Base-by-base conservation (phyloP, 2,113 vertebrate species). In the Ifrita kowaldi region DNA sequence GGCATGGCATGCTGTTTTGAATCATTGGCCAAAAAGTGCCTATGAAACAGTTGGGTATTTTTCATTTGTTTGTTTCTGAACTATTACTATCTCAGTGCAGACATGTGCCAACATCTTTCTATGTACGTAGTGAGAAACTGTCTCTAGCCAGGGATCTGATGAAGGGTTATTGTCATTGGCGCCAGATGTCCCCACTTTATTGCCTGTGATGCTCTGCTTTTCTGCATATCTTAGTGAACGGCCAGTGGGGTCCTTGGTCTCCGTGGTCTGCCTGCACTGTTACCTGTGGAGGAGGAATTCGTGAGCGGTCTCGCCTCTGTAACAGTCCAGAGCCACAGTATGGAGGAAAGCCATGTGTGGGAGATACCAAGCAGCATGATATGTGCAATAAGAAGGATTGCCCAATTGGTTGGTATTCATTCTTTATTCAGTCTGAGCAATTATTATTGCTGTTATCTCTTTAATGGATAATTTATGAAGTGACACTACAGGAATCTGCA, bases 211-310 rank as follows among this genome's bases (percentile, higher is more conserved):
- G 65, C 32, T 87, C 17, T 94, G 46, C 32, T 68, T 32, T 94
- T 59, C 39, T 81, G 22, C 37, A 5, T 83, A 6, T 93, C 75
- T 27, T 85, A 99, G 99, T 99, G 26, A 98, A 99, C 10, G 99
- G 99, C 33, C 98, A 98, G 84, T 99, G 99, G 99, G 99, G 99
- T 68, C 99, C 99, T 11, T 99, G 99, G 99, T 99, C 99, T 49
- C 99, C 99, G 0, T 99, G 99, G 99, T 99, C 99, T 9, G 96
- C 98, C 75, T 99, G 99, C 95, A 98, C 99, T 0, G 98, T 98
- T 53, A 99, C 99, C 64, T 99, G 99, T 47, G 99, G 98, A 6
- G 99, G 99, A 44, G 99, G 99, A 37, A 93, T 99, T 80, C 98
- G 98, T 42, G 98, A 98, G 79, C 97, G 99, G 16, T 98, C 97